Evolutionary conservation across 2,113 vertebrate species (phyloP).

Genomic region (Eptesicus fuscus): DNA sequence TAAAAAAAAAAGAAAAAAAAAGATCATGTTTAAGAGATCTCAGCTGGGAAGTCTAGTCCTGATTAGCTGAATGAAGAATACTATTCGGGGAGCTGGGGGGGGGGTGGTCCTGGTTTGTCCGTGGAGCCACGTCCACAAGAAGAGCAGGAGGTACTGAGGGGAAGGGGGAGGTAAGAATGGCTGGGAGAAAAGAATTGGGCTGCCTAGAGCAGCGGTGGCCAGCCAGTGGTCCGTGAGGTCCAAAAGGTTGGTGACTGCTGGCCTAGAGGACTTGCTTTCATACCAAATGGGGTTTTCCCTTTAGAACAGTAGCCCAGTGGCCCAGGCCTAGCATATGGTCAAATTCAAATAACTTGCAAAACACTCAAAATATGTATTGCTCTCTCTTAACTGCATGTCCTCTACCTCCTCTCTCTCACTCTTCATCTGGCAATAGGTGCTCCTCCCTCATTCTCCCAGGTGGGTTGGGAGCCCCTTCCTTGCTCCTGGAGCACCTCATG

Average conservation of each 20-base stretch:
- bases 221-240: no score
- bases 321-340: not conserved
- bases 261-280: not conserved
- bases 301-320: not conserved
- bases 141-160: not conserved
- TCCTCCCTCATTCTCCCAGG: not conserved
- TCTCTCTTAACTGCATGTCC: not conserved
- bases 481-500: not conserved
- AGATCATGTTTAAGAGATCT: not conserved
- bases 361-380: not conserved
- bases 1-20: not conserved
- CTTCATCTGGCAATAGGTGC: not conserved
- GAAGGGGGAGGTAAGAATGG: not conserved
- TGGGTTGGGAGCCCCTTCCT: not conserved
- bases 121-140: not conserved
- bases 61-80: not conserved
- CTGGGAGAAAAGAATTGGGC: not conserved
- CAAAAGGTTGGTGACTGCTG: no score
- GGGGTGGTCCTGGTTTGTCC: not conserved
- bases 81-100: no score
- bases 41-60: not conserved
- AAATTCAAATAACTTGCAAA: conserved; percentile 3
- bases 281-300: not conserved
- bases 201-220: not conserved
- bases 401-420: not conserved